Conservation (phyloP, 2,797 vertebrate genomes). For the Syncerus caffer region DNA sequence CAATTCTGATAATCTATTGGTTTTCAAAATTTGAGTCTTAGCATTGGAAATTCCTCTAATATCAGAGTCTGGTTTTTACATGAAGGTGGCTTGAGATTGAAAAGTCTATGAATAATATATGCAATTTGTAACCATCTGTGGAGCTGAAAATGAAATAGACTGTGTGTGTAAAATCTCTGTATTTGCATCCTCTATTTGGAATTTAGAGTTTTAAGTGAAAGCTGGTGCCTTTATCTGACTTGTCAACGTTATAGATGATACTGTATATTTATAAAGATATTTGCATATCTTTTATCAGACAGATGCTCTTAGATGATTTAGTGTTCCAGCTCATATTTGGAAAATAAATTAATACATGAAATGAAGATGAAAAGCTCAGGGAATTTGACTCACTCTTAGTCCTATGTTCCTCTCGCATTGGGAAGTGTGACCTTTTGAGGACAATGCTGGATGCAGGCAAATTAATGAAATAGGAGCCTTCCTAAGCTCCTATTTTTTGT, state of each 20-base stretch:
- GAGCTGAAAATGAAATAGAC: conserved; percentile 57
- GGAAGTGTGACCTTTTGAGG: not conserved
- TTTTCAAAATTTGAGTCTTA: conserved; percentile 47
- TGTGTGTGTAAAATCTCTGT: conserved; percentile 31
- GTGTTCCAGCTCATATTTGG: conserved; percentile 69
- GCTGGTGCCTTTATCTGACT: conserved; percentile 78
- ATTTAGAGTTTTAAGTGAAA: conserved; percentile 75
- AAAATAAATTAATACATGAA: conserved; percentile 76
- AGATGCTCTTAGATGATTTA: conserved; percentile 78
- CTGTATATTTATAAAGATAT: conserved; percentile 79
- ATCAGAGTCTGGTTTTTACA: conserved; percentile 31
- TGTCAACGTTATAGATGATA: conserved; percentile 84
- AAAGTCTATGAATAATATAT: conserved; percentile 73
- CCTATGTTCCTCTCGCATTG: not conserved
- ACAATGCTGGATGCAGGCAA: not conserved
- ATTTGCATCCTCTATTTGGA: conserved; percentile 72
- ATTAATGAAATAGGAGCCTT: not conserved
- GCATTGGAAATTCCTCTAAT: not conserved
- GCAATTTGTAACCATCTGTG: conserved; percentile 79
- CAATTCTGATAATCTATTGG: not conserved
- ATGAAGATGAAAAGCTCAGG: conserved; percentile 70
- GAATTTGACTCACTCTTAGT: not conserved
- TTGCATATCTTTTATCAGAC: conserved; percentile 81
- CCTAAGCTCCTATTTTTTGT: not conserved
- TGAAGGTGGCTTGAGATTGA: conserved; percentile 35